phyloP scores from a whole-genome alignment of 2,888 invertebrate genomes.

The Synergus gifuensis region DNA sequence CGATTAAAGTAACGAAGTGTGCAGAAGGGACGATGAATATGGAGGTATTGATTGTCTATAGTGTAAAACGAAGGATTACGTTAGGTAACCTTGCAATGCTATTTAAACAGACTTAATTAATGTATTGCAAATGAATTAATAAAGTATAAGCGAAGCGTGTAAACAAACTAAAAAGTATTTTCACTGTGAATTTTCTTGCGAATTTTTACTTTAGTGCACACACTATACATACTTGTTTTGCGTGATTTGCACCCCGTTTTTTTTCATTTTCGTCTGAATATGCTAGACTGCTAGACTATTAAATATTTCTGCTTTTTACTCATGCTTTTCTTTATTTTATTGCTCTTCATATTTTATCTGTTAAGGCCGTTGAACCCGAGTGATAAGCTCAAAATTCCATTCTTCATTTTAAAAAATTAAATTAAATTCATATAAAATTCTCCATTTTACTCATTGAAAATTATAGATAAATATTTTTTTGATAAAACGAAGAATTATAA shows the following conservation, averaged over 20 bases:
- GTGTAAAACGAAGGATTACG: slow-evolving; percentile 73
- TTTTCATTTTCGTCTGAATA: not conserved
- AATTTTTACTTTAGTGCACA: slow-evolving; percentile 48
- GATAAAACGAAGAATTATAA: too few species aligned
- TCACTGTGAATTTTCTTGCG: slow-evolving; percentile 48
- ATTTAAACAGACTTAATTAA: slow-evolving; percentile 78
- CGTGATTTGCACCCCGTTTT: not conserved
- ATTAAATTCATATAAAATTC: too few species aligned
- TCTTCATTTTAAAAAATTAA: too few species aligned
- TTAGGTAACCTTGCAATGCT: slow-evolving; percentile 74
- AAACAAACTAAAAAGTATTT: slow-evolving; percentile 61
- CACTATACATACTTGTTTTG: not conserved
- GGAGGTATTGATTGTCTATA: slow-evolving; percentile 74
- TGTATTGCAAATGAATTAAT: slow-evolving; percentile 77
- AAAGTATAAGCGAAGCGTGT: slow-evolving; percentile 77
- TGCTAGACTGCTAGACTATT: not conserved
- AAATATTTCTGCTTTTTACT: not conserved
- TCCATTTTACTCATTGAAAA: too few species aligned
- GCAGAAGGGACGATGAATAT: slow-evolving; percentile 62
- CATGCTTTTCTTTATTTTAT: slow-evolving; percentile 7
- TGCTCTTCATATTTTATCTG: not conserved
- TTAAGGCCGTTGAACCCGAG: not conserved
- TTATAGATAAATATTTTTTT: too few species aligned
- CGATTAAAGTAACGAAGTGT: slow-evolving; percentile 46
- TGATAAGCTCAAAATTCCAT: too few species aligned